Conservation (phyloP, 2,797 vertebrate genomes). For the Crocidura indochinensis region DNA sequence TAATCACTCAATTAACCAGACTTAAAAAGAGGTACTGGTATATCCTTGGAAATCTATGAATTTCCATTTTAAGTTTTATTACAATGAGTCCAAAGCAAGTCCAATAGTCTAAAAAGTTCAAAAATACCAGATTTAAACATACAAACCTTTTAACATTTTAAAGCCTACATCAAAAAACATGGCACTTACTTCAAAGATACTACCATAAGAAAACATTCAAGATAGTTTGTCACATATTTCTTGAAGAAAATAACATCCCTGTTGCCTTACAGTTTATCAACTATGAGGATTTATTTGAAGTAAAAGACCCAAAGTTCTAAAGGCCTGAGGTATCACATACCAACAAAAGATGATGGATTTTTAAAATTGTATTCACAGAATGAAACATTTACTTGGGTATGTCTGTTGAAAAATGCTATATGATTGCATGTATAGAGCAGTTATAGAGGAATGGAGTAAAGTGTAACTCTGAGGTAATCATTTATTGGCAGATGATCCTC, state of each 20-base stretch:
- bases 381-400: neutral
- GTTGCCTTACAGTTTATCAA: neutral
- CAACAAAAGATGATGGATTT: neutral
- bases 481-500: too few species aligned
- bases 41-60: neutral
- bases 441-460: neutral
- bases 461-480: neutral
- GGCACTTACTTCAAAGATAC: neutral
- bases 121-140: conserved; percentile 25
- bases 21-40: neutral
- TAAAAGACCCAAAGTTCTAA: neutral
- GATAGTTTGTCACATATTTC: conserved; percentile 18
- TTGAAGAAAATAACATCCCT: too few species aligned
- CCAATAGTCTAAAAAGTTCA: neutral
- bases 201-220: neutral
- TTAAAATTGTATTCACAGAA: neutral
- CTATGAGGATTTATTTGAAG: neutral
- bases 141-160: neutral
- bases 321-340: neutral
- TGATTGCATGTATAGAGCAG: neutral
- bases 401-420: neutral
- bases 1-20: neutral
- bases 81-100: neutral
- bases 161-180: neutral
- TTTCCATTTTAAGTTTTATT: neutral